Conservation (phyloP, 37 sponge, comb jelly and placozoan genomes). For the Spongilla lacustris region DNA sequence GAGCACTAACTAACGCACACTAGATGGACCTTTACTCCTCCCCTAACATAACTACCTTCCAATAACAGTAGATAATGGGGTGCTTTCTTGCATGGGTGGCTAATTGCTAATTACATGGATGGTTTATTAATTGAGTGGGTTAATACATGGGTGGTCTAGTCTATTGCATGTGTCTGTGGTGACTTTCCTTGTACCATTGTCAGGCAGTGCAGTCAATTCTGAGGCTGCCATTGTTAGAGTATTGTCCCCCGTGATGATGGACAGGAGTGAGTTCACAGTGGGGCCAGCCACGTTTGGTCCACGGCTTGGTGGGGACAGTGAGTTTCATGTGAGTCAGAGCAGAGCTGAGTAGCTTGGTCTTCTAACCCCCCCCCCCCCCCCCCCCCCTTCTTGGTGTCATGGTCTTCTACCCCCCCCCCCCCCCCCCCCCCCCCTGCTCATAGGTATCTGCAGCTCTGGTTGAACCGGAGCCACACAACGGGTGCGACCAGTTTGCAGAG, state of each 20-base stretch:
- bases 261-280: conserved; percentile 29
- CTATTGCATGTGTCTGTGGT: too few relatives aligned
- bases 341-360: neutral
- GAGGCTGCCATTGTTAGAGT: conserved; percentile 27
- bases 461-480: conserved; percentile 23
- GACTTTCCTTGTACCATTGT: too few relatives aligned
- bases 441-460: conserved; percentile 16
- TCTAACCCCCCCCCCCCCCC: too few relatives aligned
- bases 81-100: too few relatives aligned
- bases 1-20: too few relatives aligned
- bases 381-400: neutral
- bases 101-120: too few relatives aligned
- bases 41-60: too few relatives aligned
- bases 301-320: conserved; percentile 29
- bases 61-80: too few relatives aligned
- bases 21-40: too few relatives aligned
- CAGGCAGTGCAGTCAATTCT: neutral
- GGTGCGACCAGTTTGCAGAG: conserved; percentile 26
- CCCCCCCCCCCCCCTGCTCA: neutral
- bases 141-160: too few relatives aligned
- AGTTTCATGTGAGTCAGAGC: conserved; percentile 34
- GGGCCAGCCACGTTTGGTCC: conserved; percentile 78
- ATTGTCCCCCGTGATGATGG: neutral
- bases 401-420: neutral
- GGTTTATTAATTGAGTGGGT: too few relatives aligned